These are phyloP conservation scores for Dynastes maya DNA, from an alignment of 2,888 invertebrate species.

Conservation along the genomic window DNA sequence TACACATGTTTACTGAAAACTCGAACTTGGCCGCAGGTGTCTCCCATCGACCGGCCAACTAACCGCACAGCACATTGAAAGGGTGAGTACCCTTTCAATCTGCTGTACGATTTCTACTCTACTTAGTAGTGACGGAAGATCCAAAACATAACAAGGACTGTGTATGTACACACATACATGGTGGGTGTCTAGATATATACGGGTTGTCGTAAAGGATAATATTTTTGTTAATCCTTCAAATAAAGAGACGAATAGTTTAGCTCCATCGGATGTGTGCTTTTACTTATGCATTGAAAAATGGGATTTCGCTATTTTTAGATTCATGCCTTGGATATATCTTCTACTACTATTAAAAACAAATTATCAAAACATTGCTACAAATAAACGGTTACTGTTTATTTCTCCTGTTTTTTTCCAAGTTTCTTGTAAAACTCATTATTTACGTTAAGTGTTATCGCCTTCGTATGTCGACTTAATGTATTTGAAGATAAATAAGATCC, in stretches of 20 bases:
- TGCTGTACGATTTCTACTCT: not conserved
- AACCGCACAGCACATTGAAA: not conserved
- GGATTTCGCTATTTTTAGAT: conserved; percentile 6
- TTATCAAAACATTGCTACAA: conserved; percentile 41
- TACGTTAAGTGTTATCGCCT: conserved; percentile 26
- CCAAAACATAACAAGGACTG: too few relatives aligned
- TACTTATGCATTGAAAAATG: conserved; percentile 23
- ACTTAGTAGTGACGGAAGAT: not conserved
- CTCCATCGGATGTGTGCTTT: not conserved
- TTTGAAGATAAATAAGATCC: not conserved
- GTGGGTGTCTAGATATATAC: not conserved
- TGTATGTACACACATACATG: not conserved
- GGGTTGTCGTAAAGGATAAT: not conserved
- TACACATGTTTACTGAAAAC: conserved; percentile 7
- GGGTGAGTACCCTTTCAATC: not conserved
- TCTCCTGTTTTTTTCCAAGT: conserved; percentile 2
- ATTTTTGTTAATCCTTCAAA: not conserved
- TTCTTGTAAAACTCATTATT: conserved; percentile 21
- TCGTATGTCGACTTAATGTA: not conserved
- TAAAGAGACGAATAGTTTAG: not conserved
- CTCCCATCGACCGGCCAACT: not conserved
- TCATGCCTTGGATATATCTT: conserved; percentile 15
- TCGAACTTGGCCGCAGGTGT: not conserved
- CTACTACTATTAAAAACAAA: conserved; percentile 17
- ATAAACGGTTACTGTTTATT: conserved; percentile 27